Percentiles rank a stretch among this genome's conserved stretches.
Conservation (phyloP, 2,113 vertebrate species). For the Macroglossus sobrinus region DNA sequence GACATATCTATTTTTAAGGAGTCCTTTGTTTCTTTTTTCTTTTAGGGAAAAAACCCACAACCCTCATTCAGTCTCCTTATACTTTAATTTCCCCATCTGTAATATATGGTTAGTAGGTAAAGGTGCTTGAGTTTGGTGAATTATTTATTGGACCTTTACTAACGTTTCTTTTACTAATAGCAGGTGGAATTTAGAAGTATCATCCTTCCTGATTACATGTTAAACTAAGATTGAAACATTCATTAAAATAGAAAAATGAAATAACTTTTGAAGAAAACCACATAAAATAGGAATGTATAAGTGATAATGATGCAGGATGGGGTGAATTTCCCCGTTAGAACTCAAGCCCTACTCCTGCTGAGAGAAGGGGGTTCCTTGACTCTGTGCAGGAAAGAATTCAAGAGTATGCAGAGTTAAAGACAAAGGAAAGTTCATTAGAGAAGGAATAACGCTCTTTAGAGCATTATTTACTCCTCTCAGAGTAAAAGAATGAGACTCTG, state of each 20-base stretch:
- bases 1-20: neutral
- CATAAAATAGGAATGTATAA: neutral
- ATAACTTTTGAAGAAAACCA: neutral
- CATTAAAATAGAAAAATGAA: neutral
- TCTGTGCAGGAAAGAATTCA: too few relatives aligned
- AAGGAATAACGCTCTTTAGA: too few relatives aligned
- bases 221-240: conserved; percentile 19
- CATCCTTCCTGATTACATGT: neutral
- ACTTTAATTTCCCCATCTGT: neutral
- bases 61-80: neutral
- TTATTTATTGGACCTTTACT: neutral
- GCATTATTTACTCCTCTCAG: too few relatives aligned
- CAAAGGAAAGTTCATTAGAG: too few relatives aligned
- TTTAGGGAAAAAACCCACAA: neutral
- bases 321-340: too few relatives aligned
- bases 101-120: neutral
- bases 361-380: too few relatives aligned
- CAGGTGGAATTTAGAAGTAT: neutral
- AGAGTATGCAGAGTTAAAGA: too few relatives aligned
- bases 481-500: too few relatives aligned
- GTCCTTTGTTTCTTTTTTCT: neutral
- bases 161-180: neutral
- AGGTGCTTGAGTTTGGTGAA: neutral
- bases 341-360: too few relatives aligned
- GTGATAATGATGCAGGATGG: neutral